These are phyloP conservation scores for Crocodylus rhombifer DNA, from an alignment of 2,797 vertebrate genomes.

Conservation along the genomic window DNA sequence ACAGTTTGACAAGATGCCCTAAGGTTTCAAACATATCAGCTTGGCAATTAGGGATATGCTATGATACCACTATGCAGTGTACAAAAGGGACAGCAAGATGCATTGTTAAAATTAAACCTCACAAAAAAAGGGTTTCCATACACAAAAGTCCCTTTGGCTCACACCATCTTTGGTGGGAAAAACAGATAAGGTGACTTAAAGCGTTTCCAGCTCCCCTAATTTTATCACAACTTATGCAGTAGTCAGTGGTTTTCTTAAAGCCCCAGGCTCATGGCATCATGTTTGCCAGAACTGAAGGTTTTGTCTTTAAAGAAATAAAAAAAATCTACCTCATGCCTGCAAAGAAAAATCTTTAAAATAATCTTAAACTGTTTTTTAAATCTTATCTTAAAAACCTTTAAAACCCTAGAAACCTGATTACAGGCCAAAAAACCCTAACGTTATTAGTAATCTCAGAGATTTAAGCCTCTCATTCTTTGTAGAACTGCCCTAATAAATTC, in stretches of 20 bases:
- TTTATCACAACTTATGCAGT: not conserved
- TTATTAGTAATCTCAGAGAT: not conserved
- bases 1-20: not conserved
- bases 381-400: not conserved
- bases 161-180: not conserved
- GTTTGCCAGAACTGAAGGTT: not conserved
- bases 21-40: constrained; percentile 31
- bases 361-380: no score
- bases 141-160: constrained; percentile 32
- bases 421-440: not conserved
- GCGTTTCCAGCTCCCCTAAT: not conserved
- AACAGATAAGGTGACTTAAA: not conserved
- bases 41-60: not conserved
- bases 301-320: not conserved
- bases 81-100: not conserved
- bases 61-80: not conserved
- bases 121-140: constrained; percentile 21
- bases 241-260: not conserved
- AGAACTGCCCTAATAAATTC: not conserved
- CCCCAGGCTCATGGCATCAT: not conserved
- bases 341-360: not conserved
- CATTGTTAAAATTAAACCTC: constrained; percentile 39
- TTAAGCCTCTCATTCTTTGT: not conserved
- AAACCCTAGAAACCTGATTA: not conserved
- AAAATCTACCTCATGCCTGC: no score